A percentile compares a stretch with the other conserved stretches of the same genome.
phyloP scores from a whole-genome alignment of 1,140 invertebrate genomes.

The Lucilia cuprina region DNA sequence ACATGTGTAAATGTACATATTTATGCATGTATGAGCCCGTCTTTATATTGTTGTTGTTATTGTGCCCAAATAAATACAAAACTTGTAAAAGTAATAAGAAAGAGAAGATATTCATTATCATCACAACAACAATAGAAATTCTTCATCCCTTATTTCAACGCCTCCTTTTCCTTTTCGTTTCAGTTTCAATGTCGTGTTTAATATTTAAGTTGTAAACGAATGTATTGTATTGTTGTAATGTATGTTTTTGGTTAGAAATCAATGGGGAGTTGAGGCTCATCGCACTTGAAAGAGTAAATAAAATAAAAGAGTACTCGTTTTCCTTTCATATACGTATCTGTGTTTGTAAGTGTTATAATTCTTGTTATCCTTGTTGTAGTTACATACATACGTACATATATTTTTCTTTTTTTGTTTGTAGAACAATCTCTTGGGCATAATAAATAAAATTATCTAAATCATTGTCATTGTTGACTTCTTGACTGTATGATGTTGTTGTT shows the following conservation, averaged over 20 bases:
- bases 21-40: neutral
- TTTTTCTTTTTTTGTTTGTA: neutral
- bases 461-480: constrained; percentile 4
- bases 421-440: neutral
- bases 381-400: too few relatives aligned
- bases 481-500: neutral
- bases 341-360: neutral
- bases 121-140: neutral
- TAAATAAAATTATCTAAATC: constrained; percentile 9
- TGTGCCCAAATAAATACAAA: neutral
- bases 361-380: neutral
- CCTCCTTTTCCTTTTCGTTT: neutral
- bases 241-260: neutral
- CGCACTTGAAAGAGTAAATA: constrained; percentile 11
- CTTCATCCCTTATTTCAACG: neutral
- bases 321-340: neutral
- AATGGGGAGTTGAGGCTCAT: neutral
- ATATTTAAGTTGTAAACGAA: neutral
- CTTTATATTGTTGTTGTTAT: neutral
- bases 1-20: neutral
- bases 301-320: neutral
- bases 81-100: neutral
- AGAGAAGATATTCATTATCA: neutral
- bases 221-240: neutral
- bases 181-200: neutral